A percentile compares a stretch with the other conserved stretches of the same genome.
phyloP scores from a whole-genome alignment of 2,113 vertebrate species.

The Varanus salvator region DNA sequence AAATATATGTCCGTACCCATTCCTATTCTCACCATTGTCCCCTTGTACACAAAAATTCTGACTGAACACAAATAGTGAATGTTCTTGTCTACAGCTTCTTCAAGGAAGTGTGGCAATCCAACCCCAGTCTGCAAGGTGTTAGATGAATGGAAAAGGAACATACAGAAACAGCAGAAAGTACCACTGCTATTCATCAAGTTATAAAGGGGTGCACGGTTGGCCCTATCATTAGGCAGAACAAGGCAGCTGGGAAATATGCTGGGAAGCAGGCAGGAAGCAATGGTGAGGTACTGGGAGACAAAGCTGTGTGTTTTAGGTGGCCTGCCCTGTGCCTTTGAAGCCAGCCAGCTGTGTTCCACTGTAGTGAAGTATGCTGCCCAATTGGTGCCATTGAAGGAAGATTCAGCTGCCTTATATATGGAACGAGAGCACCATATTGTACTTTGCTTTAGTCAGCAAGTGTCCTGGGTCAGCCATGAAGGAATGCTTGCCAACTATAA shows the following conservation, averaged over 20 bases:
- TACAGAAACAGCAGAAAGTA: background rate
- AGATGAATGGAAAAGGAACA: background rate
- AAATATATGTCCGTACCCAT: rapidly evolving
- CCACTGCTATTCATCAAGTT: background rate
- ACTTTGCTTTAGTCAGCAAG: no score
- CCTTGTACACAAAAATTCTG: background rate
- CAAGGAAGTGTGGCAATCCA: background rate
- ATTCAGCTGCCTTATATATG: no score
- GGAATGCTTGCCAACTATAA: background rate
- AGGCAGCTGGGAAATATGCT: no score
- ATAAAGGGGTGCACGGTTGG: background rate
- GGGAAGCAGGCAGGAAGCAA: no score
- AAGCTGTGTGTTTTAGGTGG: no score
- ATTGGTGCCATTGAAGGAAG: no score
- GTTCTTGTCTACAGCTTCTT: background rate
- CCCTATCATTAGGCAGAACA: no score
- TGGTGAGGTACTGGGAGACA: no score
- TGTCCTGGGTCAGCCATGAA: background rate
- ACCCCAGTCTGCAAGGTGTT: background rate
- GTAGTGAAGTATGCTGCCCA: no score
- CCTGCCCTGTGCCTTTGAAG: no score
- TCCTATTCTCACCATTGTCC: background rate
- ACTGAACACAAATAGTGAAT: background rate
- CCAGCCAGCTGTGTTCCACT: background rate
- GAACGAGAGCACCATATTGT: background rate